phyloP scores from a whole-genome alignment of 2,888 invertebrate species.

The Agrotis exclamationis region DNA sequence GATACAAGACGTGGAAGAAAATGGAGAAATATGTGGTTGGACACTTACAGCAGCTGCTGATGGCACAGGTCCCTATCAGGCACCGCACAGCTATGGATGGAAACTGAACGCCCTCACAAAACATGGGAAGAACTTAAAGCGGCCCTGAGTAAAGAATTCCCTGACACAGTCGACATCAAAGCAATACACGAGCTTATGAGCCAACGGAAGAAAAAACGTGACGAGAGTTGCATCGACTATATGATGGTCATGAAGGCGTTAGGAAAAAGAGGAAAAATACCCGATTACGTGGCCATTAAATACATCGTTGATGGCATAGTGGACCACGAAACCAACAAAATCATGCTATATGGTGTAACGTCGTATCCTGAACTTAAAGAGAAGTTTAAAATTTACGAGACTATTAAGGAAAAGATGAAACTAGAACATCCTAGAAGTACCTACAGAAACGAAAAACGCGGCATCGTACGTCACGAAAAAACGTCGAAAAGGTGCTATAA shows the following conservation, averaged over 20 bases:
- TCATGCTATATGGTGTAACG: constrained; percentile 56
- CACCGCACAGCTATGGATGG: constrained; percentile 36
- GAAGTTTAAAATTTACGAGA: constrained; percentile 57
- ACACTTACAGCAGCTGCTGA: constrained; percentile 31
- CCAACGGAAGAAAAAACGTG: constrained; percentile 17
- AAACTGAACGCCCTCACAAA: constrained; percentile 12
- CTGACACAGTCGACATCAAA: constrained; percentile 25
- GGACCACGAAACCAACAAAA: constrained; percentile 50
- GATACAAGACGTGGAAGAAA: too few relatives aligned
- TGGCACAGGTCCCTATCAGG: constrained; percentile 34
- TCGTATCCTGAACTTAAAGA: constrained; percentile 55
- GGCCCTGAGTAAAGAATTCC: constrained; percentile 19
- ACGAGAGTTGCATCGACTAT: constrained; percentile 47
- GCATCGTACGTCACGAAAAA: too few relatives aligned
- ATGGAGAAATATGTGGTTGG: not conserved
- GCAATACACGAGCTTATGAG: constrained; percentile 42
- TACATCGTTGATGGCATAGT: constrained; percentile 64
- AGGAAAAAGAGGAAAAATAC: constrained; percentile 48
- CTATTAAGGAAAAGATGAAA: not conserved
- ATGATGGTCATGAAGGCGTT: constrained; percentile 41
- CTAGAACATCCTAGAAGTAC: too few relatives aligned
- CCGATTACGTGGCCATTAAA: constrained; percentile 60
- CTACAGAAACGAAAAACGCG: too few relatives aligned
- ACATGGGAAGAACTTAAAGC: constrained; percentile 25
- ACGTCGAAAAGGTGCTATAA: too few relatives aligned